These are phyloP conservation scores for Eupithecia dodoneata DNA, from an alignment of 2,888 invertebrate genomes.

Conservation along the genomic window DNA sequence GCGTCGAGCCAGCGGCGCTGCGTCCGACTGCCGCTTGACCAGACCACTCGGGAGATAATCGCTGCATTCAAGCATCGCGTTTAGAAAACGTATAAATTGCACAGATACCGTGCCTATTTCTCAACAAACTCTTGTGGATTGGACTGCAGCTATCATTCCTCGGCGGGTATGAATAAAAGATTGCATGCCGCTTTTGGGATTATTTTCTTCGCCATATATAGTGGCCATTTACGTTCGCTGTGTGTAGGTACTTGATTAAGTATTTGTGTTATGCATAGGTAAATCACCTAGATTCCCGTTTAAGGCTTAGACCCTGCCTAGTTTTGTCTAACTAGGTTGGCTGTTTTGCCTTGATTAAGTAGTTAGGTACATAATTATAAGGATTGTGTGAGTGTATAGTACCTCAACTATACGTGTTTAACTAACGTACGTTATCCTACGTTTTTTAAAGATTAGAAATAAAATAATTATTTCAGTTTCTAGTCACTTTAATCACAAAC, in stretches of 20 bases:
- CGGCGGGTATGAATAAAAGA: slow-evolving; percentile 31
- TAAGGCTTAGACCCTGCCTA: not conserved
- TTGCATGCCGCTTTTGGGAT: slow-evolving; percentile 28
- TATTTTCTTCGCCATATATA: slow-evolving; percentile 11
- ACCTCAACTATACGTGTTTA: too few species aligned
- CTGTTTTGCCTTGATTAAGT: not conserved
- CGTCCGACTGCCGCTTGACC: slow-evolving; percentile 61
- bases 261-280: not conserved
- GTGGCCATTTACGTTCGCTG: not conserved
- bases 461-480: slow-evolving; percentile 15
- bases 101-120: slow-evolving; percentile 64
- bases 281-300: slow-evolving; percentile 11
- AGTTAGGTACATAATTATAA: not conserved
- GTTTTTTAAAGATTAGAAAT: too few species aligned
- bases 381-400: too few species aligned
- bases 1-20: slow-evolving; percentile 57
- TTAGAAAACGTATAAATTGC: slow-evolving; percentile 80
- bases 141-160: slow-evolving; percentile 30
- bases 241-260: not conserved
- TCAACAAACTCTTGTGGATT: slow-evolving; percentile 34
- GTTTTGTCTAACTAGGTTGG: slow-evolving; percentile 1
- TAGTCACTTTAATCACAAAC: slow-evolving; percentile 42
- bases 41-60: slow-evolving; percentile 57
- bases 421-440: not conserved
- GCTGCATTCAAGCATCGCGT: slow-evolving; percentile 64